Evolutionary conservation across 2,888 invertebrate genomes (phyloP), one percentile per base, ranked within the genome.

Genomic region (Andrena marginata): DNA sequence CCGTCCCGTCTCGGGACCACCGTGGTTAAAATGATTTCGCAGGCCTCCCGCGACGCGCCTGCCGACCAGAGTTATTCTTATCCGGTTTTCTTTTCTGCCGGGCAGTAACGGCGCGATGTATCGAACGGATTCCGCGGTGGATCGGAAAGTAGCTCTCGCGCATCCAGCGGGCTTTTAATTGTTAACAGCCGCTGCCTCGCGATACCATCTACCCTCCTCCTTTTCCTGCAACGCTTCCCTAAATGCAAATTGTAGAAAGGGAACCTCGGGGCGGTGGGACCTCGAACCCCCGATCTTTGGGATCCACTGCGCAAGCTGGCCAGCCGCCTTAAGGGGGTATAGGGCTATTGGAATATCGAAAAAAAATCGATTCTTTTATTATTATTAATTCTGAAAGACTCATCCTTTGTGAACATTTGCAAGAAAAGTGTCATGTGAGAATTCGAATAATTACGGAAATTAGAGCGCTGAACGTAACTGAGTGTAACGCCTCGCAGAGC

Each of bases 11-110:
- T 10, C 10, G 13, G 82, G 88, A 89, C 88, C 88, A 89, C 88
- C 88, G 78, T 85, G 86, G 71, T 81, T 68, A 54, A 68, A 81
- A 77, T 81, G 62, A 85, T 85, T 84, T 80, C 79, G 65, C 75
- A 56, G 87, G 71, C 87, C 87, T 85, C 87, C 87, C 87, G 87
- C 85, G 76, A 85, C 62, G 87, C 54, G 65, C 6, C n/a, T 60
- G 33, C 54, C 48, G 70, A 1, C 49, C 68, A 54, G n/a, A 49
- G 64, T 72, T 73, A 70, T 68, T 72, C 82, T 81, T 81, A 76
- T 69, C 68, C 82, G 63, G 23, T 23, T 42, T 5, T 8, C 69
- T 72, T 77, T 71, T 60, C 23, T 20, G 64, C 59, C 65, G 56
- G 56, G 63, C 49, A 49, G 65, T 70, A 54, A 79, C 23, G 42